Conservation (phyloP, 2,797 vertebrate genomes). For the Loris lydekkerianus region DNA sequence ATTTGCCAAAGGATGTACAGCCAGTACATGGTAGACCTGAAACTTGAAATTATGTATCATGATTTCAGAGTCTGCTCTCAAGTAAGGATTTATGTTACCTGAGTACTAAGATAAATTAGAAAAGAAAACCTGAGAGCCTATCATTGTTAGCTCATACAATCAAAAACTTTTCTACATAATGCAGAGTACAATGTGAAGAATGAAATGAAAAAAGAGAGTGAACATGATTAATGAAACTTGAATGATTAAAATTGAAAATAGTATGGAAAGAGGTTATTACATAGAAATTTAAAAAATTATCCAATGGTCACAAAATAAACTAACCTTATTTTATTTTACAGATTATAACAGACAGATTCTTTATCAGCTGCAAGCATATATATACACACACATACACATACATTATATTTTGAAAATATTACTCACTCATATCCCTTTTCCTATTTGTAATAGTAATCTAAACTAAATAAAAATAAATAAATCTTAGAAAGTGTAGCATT, state of each 20-base stretch:
- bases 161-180: neutral
- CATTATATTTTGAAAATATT: neutral
- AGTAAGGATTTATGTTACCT: neutral
- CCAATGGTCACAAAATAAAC: neutral
- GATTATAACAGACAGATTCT: neutral
- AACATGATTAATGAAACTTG: neutral
- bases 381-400: neutral
- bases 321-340: neutral
- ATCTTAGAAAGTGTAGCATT: neutral
- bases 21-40: neutral
- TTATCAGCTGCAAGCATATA: neutral
- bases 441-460: neutral
- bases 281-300: neutral
- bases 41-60: neutral
- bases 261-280: neutral
- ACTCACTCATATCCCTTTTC: neutral
- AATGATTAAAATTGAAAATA: neutral
- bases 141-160: neutral
- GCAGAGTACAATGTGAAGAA: neutral
- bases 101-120: neutral
- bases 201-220: neutral
- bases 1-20: neutral
- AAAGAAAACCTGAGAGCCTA: neutral
- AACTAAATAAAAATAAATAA: slow-evolving; percentile 22
- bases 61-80: neutral